Base-by-base conservation (phyloP, 2,888 invertebrate species). In the Eurytoma californica region DNA sequence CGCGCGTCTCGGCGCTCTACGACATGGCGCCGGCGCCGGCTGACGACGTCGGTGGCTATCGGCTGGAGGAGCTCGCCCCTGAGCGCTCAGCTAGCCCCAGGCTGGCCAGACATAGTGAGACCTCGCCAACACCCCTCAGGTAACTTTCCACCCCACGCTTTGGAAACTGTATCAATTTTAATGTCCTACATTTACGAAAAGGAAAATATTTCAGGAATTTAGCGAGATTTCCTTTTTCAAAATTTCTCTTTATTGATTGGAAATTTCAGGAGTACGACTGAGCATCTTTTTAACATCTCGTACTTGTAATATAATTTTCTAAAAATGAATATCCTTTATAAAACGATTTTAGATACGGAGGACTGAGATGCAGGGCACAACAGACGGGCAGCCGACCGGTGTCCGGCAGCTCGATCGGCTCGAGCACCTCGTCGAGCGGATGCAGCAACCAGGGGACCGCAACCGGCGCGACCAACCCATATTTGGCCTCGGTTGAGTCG, bases 401-500 rank as follows among this genome's bases (percentile, higher is more conserved):
- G 28, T 95, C 95, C 2, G 93, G 95, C 90, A 95, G 95, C 88
- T 96, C 96, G 80, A 94, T 96, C 85, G 94, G 94, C 14, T 95
- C 95, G 94, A 89, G 89, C 83, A 89, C 89, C 30, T 90, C 89
- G 9, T 90, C 90, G 69, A 88, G 89, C 81, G 85, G 90, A 83
- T 90, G 91, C 83, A 90, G 87, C 90, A 93, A 81, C 66, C 70
- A 68, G 51, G 90, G 91, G 79, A 91, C 90, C 86, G 90, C 93
- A 85, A 94, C 14, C 14, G 93, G 94, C 85, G 92, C 94, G 83
- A 93, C 93, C 84, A 95, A 94, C 58, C 95, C 95, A 18, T 97
- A 97, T 90, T 91, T 97, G 88, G 97, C 97, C 73, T 97, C 96
- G 53, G 95, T 96, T 72, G 97, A 97, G 89, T 96, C 96, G 84